A percentile compares a stretch with the other conserved stretches of the same genome.
Conservation (phyloP, 2,888 invertebrate genomes). For the Ephialtes manifestator region DNA sequence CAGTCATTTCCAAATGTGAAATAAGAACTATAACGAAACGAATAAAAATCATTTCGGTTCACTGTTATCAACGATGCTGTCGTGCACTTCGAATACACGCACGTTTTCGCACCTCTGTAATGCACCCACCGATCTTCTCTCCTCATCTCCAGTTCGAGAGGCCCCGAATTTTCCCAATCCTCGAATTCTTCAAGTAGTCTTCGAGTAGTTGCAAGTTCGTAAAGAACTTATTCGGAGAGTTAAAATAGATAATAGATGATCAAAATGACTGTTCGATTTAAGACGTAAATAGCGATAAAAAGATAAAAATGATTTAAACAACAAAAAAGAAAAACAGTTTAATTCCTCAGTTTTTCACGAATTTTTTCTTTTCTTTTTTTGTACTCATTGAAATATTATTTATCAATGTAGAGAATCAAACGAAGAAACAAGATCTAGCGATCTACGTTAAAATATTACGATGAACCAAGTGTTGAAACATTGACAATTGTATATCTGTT, state of each 20-base stretch:
- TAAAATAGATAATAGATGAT: constrained; percentile 57
- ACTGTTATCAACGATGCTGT: constrained; percentile 27
- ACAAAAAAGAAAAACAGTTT: background rate
- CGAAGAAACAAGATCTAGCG: constrained; percentile 12
- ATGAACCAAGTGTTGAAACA: constrained; percentile 65
- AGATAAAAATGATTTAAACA: background rate
- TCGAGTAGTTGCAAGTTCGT: constrained; percentile 53
- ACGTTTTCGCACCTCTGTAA: constrained; percentile 38
- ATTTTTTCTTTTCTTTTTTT: constrained; percentile 4
- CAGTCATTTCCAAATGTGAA: background rate
- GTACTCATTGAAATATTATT: background rate
- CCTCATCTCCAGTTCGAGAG: background rate
- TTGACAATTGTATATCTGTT: constrained; percentile 65
- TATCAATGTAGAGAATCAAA: constrained; percentile 35
- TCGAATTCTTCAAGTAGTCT: constrained; percentile 57
- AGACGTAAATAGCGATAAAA: constrained; percentile 50
- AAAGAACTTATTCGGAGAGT: constrained; percentile 28
- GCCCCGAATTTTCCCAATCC: background rate
- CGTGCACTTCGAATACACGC: constrained; percentile 1
- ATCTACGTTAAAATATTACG: constrained; percentile 61
- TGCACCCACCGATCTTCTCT: constrained; percentile 31
- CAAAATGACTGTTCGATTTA: constrained; percentile 67
- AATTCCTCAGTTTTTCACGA: constrained; percentile 34
- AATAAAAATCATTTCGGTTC: constrained; percentile 22
- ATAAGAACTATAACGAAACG: background rate